Conservation (phyloP, 2,888 invertebrate species). For the Himalopsyche japonica region DNA sequence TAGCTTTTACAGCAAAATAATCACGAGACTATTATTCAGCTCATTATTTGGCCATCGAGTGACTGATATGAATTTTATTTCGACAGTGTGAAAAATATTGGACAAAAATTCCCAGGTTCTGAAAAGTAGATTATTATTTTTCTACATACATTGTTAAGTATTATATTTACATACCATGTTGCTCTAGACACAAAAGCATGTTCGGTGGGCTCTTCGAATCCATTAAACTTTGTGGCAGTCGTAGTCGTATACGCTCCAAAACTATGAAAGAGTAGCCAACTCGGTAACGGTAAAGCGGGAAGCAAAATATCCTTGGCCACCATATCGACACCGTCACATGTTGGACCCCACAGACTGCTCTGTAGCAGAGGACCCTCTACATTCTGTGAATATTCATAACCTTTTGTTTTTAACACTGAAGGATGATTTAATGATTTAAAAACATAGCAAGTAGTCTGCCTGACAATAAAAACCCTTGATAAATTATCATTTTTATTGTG, state of each 20-base stretch:
- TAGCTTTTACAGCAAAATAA: too few relatives aligned
- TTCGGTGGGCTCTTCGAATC: slow-evolving; percentile 63
- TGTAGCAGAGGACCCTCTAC: slow-evolving; percentile 51
- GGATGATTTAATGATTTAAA: too few relatives aligned
- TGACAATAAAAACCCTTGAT: too few relatives aligned
- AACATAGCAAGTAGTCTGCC: too few relatives aligned
- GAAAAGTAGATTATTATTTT: too few relatives aligned
- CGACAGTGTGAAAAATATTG: too few relatives aligned
- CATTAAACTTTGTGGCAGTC: slow-evolving; percentile 92
- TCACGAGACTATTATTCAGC: too few relatives aligned
- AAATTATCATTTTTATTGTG: too few relatives aligned
- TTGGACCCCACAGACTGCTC: slow-evolving; percentile 92
- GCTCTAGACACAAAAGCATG: not conserved
- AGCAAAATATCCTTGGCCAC: slow-evolving; percentile 63
- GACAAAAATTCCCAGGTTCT: too few relatives aligned
- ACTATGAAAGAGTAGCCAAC: slow-evolving; percentile 89
- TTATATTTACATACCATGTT: not conserved
- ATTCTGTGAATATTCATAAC: not conserved
- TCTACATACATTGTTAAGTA: too few relatives aligned
- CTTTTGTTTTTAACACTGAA: not conserved
- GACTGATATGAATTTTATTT: too few relatives aligned
- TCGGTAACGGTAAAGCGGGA: slow-evolving; percentile 72
- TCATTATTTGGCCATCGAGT: too few relatives aligned
- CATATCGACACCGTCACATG: slow-evolving; percentile 93
- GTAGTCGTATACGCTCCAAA: slow-evolving; percentile 99